Evolutionary conservation across 2,113 vertebrate species (phyloP).

Genomic region (Rhea pennata): DNA sequence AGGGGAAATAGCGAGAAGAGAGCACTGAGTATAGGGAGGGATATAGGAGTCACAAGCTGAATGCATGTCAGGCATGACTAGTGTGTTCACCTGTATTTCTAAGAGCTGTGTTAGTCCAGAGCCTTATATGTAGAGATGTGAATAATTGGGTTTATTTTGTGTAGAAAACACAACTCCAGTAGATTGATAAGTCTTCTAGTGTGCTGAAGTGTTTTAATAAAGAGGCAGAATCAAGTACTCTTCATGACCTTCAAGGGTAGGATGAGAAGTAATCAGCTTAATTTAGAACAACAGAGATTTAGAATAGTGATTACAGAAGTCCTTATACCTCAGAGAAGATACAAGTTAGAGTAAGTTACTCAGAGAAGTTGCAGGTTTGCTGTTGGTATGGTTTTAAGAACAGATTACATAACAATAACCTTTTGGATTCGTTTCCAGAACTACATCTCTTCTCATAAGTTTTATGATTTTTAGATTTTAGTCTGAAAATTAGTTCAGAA

Average conservation of each 20-base stretch:
- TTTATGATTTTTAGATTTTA: background rate
- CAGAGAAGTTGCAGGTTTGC: background rate
- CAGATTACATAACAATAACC: background rate
- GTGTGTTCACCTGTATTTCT: background rate
- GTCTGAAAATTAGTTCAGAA: background rate
- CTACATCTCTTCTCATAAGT: accelerated
- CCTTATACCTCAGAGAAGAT: background rate
- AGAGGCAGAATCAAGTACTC: background rate
- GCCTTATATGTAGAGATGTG: background rate
- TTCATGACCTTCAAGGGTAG: background rate
- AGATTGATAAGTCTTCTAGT: background rate
- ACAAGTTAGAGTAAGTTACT: background rate
- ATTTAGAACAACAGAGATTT: background rate
- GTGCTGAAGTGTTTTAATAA: background rate
- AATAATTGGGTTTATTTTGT: accelerated
- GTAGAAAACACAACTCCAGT: background rate
- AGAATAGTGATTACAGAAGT: background rate
- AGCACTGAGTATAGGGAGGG: background rate
- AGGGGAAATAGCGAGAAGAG: background rate
- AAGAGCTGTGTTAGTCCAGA: background rate
- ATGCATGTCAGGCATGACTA: background rate
- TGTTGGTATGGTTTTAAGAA: background rate
- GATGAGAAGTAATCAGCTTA: background rate
- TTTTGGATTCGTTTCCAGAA: background rate
- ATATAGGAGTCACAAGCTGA: background rate